Percentiles rank a stretch among this genome's conserved stretches.
Conservation (phyloP, 35 echinoderm and acorn worm genomes). For the Diadema setosum region DNA sequence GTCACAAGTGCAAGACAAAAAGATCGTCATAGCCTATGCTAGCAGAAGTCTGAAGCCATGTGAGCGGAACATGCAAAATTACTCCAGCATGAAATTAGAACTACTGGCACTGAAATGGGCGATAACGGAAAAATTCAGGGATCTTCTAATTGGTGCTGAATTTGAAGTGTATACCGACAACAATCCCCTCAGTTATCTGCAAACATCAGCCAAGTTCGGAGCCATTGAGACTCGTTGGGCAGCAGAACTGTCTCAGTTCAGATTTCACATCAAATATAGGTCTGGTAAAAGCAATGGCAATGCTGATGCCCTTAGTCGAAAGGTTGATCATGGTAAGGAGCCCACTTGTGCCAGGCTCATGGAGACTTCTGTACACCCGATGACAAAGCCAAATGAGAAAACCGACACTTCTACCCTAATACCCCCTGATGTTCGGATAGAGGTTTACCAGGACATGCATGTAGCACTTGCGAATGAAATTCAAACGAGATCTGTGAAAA, state of each 20-base stretch:
- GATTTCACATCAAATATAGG: slow-evolving; percentile 46
- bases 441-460: neutral
- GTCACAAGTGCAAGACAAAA: slow-evolving; percentile 36
- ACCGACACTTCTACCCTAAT: no score
- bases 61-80: slow-evolving; percentile 64
- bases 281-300: slow-evolving; percentile 42
- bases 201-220: slow-evolving; percentile 63
- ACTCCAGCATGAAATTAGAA: slow-evolving; percentile 71
- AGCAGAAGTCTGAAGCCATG: slow-evolving; percentile 26
- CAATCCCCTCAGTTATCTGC: slow-evolving; percentile 62
- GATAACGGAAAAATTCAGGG: slow-evolving; percentile 70
- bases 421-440: neutral
- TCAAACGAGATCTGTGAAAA: neutral
- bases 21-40: slow-evolving; percentile 56
- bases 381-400: slow-evolving; percentile 39
- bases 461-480: neutral
- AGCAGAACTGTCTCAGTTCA: slow-evolving; percentile 50
- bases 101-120: slow-evolving; percentile 62
- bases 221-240: slow-evolving; percentile 55
- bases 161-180: slow-evolving; percentile 64
- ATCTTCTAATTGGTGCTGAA: slow-evolving; percentile 45
- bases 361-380: neutral
- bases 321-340: neutral
- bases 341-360: neutral
- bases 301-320: slow-evolving; percentile 43